phyloP scores from a whole-genome alignment of 2,113 vertebrate genomes.

The Prochilodus magdalenae region DNA sequence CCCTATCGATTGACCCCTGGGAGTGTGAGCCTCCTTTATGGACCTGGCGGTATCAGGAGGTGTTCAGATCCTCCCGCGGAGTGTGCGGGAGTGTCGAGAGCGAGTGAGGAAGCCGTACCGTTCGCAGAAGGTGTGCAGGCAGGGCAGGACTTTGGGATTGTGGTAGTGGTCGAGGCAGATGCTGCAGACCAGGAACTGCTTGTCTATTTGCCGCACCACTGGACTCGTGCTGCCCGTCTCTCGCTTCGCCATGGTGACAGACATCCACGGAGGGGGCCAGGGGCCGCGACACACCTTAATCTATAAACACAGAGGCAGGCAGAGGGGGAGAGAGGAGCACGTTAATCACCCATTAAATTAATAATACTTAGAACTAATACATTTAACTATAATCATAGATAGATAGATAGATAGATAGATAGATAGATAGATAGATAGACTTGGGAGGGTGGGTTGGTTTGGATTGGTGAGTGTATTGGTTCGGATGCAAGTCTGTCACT shows the following conservation, averaged over 20 bases:
- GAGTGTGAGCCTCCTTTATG: neutral
- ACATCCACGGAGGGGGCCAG: constrained; percentile 68
- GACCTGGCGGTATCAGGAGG: neutral
- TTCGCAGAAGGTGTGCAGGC: constrained; percentile 96
- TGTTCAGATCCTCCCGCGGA: neutral
- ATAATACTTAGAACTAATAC: no score
- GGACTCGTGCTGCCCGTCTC: constrained; percentile 85
- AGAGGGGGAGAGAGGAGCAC: neutral
- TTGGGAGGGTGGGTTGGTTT: no score
- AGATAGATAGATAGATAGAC: no score
- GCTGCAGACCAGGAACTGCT: constrained; percentile 95
- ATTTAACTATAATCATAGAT: no score
- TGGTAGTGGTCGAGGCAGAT: constrained; percentile 93
- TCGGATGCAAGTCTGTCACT: no score
- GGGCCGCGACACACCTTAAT: constrained; percentile 60
- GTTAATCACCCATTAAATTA: neutral
- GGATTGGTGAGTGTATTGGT: no score
- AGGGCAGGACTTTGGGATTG: constrained; percentile 87
- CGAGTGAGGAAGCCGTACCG: constrained; percentile 74
- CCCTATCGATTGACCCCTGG: neutral
- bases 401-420: no score
- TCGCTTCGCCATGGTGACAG: constrained; percentile 83
- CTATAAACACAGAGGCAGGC: constrained; percentile 56
- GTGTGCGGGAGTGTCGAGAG: neutral
- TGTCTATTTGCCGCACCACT: constrained; percentile 94